Base-by-base conservation (phyloP, 2,113 vertebrate genomes). In the Melanocharis versteri region DNA sequence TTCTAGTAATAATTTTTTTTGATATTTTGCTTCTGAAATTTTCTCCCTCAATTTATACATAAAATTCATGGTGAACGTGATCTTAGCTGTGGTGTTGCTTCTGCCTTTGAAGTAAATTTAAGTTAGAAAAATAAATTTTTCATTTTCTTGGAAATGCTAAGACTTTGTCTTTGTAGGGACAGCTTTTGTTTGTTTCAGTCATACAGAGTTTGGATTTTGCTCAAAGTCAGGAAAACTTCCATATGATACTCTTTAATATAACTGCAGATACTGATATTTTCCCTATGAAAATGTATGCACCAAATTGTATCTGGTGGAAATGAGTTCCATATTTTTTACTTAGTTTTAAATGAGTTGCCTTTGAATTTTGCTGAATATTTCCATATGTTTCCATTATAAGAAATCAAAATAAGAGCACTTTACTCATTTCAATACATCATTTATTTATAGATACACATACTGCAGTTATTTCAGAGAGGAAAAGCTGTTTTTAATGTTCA, bases 321-420 rank as follows among this genome's bases (percentile, higher is more conserved):
- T 93, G 17, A 86, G 33, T 77, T 86, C 28, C 19, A 10, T 70
- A 73, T 44, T 56, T 93, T 92, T 73, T 10, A 83, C 64, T 75
- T 27, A n/a, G 30, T 76, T 88, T 90, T 77, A 80, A 90, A 90
- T 54, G 15, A 86, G 26, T 18, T 86, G 23, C 10, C 42, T 80
- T 73, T 90, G 58, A 89, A 62, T 89, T 78, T 91, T 92, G 30
- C 13, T 78, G 42, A 77, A 72, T 94, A 93, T 88, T 88, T 78
- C 45, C 70, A 39, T 76, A 44, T 20, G 27, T 86, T 94, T 92
- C 54, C 31, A 30, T 33, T 65, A 35, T 21, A 40, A 72, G 20
- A 64, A 71, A 83, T 44, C 11, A 75, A 84, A 93, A 82, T 51
- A 79, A 39, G 16, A 80, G 5, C n/a, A 35, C 6, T 82, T 78